A percentile compares a stretch with the other conserved stretches of the same genome.
phyloP scores from a whole-genome alignment of 2,888 invertebrate species.

The Nematopogon swammerdamellus region DNA sequence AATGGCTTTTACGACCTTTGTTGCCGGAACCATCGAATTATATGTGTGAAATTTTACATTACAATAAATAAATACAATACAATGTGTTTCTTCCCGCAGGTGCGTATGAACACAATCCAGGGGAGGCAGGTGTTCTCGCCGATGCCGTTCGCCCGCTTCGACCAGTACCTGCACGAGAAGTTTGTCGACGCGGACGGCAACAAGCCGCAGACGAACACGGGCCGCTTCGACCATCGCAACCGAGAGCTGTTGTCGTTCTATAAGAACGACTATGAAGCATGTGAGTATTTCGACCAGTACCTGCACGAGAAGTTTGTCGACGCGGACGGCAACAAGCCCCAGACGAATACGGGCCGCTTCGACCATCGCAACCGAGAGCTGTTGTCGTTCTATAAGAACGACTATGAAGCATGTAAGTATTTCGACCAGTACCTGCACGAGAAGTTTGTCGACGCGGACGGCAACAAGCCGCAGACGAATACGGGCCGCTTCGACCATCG shows the following conservation, averaged over 20 bases:
- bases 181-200: slow-evolving; percentile 57
- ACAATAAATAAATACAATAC: too few species aligned
- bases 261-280: slow-evolving; percentile 72
- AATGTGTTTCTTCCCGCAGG: too few species aligned
- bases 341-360: slow-evolving; percentile 71
- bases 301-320: slow-evolving; percentile 64
- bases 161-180: slow-evolving; percentile 72
- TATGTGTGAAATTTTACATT: too few species aligned
- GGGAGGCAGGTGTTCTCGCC: slow-evolving; percentile 89
- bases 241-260: slow-evolving; percentile 78
- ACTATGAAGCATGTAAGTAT: slow-evolving; percentile 66
- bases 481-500: slow-evolving; percentile 76
- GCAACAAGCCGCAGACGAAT: slow-evolving; percentile 54
- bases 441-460: slow-evolving; percentile 63
- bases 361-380: slow-evolving; percentile 70
- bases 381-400: slow-evolving; percentile 78
- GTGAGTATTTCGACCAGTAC: slow-evolving; percentile 71
- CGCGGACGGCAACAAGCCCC: slow-evolving; percentile 59
- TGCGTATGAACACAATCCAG: slow-evolving; percentile 91
- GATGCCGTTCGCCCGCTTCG: slow-evolving; percentile 86
- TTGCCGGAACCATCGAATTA: too few species aligned
- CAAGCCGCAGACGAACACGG: slow-evolving; percentile 62
- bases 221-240: slow-evolving; percentile 75
- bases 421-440: slow-evolving; percentile 75
- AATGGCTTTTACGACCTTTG: too few species aligned